Conservation (phyloP, 2,888 invertebrate species). For the Lepidocyrtoides sp. region DNA sequence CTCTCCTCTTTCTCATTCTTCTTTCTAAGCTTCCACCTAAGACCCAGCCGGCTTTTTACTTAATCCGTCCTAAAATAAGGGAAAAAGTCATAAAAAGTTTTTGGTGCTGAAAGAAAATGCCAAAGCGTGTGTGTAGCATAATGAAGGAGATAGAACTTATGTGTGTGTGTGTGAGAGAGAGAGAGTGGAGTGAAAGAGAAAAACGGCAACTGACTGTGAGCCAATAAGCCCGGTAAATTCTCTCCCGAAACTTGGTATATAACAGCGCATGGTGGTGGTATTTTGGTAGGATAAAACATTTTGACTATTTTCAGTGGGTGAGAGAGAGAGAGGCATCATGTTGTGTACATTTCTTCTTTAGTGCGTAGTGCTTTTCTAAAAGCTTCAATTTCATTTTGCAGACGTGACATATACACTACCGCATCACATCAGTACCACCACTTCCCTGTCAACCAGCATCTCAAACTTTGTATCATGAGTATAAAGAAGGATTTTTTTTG, state of each 20-base stretch:
- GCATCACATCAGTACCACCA: conserved; percentile 15
- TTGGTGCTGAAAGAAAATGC: conserved; percentile 70
- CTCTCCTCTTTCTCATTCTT: background rate
- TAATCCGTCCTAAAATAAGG: conserved; percentile 74
- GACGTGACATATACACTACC: conserved; percentile 72
- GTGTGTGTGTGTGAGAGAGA: conserved; percentile 31
- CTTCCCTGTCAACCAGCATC: conserved; percentile 35
- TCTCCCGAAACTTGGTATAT: conserved; percentile 6
- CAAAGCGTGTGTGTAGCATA: conserved; percentile 31
- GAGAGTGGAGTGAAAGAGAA: background rate
- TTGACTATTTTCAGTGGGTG: conserved; percentile 40
- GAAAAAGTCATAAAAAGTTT: conserved; percentile 73
- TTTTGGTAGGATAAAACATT: conserved; percentile 27
- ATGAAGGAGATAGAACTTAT: conserved; percentile 20
- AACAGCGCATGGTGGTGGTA: background rate
- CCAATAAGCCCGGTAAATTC: conserved; percentile 70
- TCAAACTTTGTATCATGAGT: conserved; percentile 63
- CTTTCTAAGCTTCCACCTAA: conserved; percentile 30
- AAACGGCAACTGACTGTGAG: conserved; percentile 52
- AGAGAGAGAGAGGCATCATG: conserved; percentile 21
- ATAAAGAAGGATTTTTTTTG: conserved; percentile 71
- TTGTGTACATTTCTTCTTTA: conserved; percentile 48
- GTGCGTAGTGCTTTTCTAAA: conserved; percentile 53
- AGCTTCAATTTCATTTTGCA: conserved; percentile 76
- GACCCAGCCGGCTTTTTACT: conserved; percentile 68